Base-by-base conservation (phyloP, 2,113 vertebrate species). In the Mesocricetus auratus region DNA sequence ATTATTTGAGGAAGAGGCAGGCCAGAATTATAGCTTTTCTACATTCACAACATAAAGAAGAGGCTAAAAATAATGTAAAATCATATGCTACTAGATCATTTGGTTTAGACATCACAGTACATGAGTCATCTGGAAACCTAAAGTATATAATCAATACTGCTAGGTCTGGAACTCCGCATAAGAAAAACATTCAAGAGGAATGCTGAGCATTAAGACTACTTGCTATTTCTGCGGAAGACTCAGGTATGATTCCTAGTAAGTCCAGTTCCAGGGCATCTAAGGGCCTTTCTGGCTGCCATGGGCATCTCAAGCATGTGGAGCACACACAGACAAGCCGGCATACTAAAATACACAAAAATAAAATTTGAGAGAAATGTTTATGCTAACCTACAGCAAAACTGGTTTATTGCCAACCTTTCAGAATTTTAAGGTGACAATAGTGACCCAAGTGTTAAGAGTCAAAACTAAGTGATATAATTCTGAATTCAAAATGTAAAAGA, bases 381-480 rank as follows among this genome's bases (percentile, higher is more conserved):
- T 62, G 29, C 69, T 92, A 96, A 19, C 1, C 64, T 89, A 56
- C 36, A 86, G 17, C 75, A 83, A 93, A 92, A 86, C 62, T n/a
- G 4, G 47, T 60, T 86, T n/a, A 45, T 17, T 69, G 42, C 7
- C 73, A 91, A 36, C 4, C 42, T 85, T 86, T 85, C 56, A 94
- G 90, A 92, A 79, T 90, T 58, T 95, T 82, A 92, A 94, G 39
- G 33, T 53, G 45, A 89, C 21, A 79, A 69, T 88, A 85, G 21
- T 85, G 64, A 95, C 53, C 6, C 13, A 74, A 39, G 47, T 33
- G 42, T 1, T 10, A 92, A 42, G 16, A 60, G 17, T 94, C 22
- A 93, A 94, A 95, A 85, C n/a, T 85, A 90, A 91, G n/a, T 50
- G 6, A 45, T 9, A 87, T 90, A 93, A 93, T 88, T 94, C 42